Conservation (phyloP, 2,797 vertebrate species). For the Coracias cyanogaster region DNA sequence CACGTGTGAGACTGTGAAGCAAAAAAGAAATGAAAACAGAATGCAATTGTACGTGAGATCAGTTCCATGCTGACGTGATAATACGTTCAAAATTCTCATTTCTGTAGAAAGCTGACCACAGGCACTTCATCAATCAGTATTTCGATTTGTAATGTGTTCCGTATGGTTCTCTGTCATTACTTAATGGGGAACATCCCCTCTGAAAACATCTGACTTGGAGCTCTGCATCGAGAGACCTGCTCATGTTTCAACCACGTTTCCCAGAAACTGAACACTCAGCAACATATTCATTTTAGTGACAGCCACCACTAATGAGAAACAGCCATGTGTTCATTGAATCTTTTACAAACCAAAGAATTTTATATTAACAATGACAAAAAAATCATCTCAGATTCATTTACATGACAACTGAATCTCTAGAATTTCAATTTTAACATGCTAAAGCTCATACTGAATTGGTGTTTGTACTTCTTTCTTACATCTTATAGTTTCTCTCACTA, state of each 20-base stretch:
- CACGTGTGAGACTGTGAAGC: constrained; percentile 39
- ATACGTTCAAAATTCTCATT: constrained; percentile 75
- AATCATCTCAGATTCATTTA: not conserved
- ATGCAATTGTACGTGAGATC: constrained; percentile 66
- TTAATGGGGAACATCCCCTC: constrained; percentile 77
- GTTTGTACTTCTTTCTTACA: not conserved
- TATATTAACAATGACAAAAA: not conserved
- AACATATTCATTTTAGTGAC: constrained; percentile 80
- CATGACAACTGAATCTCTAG: not conserved
- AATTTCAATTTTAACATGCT: not conserved
- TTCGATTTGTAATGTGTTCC: constrained; percentile 76
- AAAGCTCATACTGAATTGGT: not conserved
- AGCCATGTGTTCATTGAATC: constrained; percentile 33
- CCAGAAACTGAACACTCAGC: constrained; percentile 83
- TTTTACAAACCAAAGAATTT: constrained; percentile 57
- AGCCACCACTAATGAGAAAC: constrained; percentile 82
- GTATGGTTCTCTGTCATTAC: constrained; percentile 74
- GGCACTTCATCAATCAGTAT: constrained; percentile 79
- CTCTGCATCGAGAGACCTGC: constrained; percentile 61
- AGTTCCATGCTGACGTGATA: constrained; percentile 74
- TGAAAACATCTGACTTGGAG: constrained; percentile 70
- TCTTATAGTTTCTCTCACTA: not conserved
- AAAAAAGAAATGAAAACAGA: constrained; percentile 65
- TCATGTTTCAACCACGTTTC: constrained; percentile 85
- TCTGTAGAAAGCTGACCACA: constrained; percentile 78